Conservation (phyloP, 2,888 invertebrate genomes). For the Tubulanus polymorphus region DNA sequence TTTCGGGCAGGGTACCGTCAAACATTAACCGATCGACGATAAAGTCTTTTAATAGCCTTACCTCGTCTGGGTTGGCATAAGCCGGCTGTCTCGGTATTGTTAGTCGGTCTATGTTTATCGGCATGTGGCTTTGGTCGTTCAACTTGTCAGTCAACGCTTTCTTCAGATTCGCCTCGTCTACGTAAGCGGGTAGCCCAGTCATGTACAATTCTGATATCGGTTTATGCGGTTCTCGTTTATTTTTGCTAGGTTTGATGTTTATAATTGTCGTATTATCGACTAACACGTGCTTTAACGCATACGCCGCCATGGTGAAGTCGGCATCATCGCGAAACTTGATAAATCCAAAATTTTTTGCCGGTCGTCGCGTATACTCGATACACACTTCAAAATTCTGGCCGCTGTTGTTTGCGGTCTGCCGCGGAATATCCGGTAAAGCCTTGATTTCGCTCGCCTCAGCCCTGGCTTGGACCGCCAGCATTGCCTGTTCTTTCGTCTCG, state of each 20-base stretch:
- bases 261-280: conserved; percentile 2
- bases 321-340: conserved; percentile 21
- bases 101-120: too few species aligned
- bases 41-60: too few species aligned
- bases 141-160: conserved; percentile 11
- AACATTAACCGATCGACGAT: too few species aligned
- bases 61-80: too few species aligned
- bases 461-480: conserved; percentile 15
- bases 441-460: too few species aligned
- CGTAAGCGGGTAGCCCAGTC: conserved; percentile 11
- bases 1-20: too few species aligned
- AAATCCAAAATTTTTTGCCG: conserved; percentile 26
- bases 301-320: conserved; percentile 8
- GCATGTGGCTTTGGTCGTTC: too few species aligned
- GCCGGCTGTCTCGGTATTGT: too few species aligned
- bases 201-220: conserved; percentile 14
- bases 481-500: conserved; percentile 11
- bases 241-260: conserved; percentile 2
- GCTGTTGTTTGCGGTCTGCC: background rate
- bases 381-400: conserved; percentile 11
- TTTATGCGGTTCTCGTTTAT: conserved; percentile 1
- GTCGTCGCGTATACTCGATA: conserved; percentile 29
- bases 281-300: background rate
- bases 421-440: too few species aligned
- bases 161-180: conserved; percentile 20